A percentile compares a stretch with the other conserved stretches of the same genome.
Evolutionary conservation across 1,140 invertebrate genomes (phyloP).

Genomic region (Ptiloglossa arizonensis): DNA sequence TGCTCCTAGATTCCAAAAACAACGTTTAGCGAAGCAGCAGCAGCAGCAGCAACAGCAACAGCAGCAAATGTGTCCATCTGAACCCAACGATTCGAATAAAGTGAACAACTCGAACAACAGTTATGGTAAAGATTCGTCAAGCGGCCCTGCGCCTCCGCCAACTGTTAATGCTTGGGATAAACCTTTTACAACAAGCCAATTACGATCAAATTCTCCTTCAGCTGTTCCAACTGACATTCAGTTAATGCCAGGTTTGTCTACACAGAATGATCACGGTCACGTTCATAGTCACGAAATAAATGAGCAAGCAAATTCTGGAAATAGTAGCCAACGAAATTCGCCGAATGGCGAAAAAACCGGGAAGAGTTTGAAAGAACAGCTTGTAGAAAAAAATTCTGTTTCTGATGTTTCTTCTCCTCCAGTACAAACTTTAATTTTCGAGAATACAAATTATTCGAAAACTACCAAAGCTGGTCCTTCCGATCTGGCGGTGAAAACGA

Average conservation of each 20-base stretch:
- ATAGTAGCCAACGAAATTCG: slow-evolving; percentile 84
- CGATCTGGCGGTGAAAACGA: slow-evolving; percentile 80
- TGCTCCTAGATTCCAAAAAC: slow-evolving; percentile 91
- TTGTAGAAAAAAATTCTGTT: slow-evolving; percentile 82
- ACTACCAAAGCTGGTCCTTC: slow-evolving; percentile 75
- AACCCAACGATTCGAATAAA: slow-evolving; percentile 76
- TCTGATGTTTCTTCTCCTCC: slow-evolving; percentile 89
- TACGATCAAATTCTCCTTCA: slow-evolving; percentile 82
- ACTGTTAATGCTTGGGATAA: slow-evolving; percentile 93
- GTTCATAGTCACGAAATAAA: slow-evolving; percentile 66
- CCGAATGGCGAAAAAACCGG: slow-evolving; percentile 80
- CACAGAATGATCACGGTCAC: slow-evolving; percentile 67
- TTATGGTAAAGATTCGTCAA: slow-evolving; percentile 79
- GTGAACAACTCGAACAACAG: slow-evolving; percentile 70
- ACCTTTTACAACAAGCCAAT: slow-evolving; percentile 86
- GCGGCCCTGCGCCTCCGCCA: slow-evolving; percentile 85
- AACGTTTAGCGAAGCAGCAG: slow-evolving; percentile 83
- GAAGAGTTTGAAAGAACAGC: slow-evolving; percentile 71
- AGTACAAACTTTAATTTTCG: slow-evolving; percentile 94
- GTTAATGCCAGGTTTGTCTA: slow-evolving; percentile 69
- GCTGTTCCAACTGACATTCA: slow-evolving; percentile 73
- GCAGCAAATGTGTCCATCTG: slow-evolving; percentile 72
- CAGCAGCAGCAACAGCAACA: slow-evolving; percentile 80
- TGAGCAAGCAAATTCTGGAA: slow-evolving; percentile 69
- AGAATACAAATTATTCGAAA: slow-evolving; percentile 92